These are phyloP conservation scores for Dryobotodes eremita DNA, from an alignment of 2,888 invertebrate species.

Conservation along the genomic window DNA sequence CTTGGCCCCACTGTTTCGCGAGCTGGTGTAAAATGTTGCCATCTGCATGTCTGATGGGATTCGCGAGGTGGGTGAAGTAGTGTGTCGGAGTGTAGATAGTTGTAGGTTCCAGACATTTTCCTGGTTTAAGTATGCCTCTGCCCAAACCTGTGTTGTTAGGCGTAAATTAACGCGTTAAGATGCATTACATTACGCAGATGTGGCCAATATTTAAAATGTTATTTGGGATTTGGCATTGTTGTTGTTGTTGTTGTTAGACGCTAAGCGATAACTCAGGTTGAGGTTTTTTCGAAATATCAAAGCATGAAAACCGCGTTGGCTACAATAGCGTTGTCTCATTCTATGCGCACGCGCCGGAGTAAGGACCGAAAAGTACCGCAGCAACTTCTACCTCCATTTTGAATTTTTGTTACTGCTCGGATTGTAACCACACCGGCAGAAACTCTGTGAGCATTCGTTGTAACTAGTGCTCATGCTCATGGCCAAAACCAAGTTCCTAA, in stretches of 20 bases:
- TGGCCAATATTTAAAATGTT: neutral
- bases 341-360: neutral
- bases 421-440: neutral
- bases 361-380: neutral
- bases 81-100: neutral
- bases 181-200: neutral
- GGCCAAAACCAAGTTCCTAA: neutral
- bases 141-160: neutral
- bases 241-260: neutral
- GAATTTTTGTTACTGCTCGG: neutral
- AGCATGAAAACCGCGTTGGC: neutral
- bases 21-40: slow-evolving; percentile 44
- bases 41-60: slow-evolving; percentile 43
- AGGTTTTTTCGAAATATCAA: neutral
- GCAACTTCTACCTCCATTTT: neutral
- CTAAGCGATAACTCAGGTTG: neutral
- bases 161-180: neutral
- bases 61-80: slow-evolving; percentile 1
- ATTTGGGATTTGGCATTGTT: neutral
- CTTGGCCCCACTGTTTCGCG: slow-evolving; percentile 42
- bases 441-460: neutral
- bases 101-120: neutral
- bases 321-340: neutral
- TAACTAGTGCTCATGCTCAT: neutral
- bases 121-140: neutral